Percentiles rank a stretch among this genome's conserved stretches.
phyloP scores from a whole-genome alignment of 35 echinoderm and acorn worm genomes.

The Amphiura filiformis region DNA sequence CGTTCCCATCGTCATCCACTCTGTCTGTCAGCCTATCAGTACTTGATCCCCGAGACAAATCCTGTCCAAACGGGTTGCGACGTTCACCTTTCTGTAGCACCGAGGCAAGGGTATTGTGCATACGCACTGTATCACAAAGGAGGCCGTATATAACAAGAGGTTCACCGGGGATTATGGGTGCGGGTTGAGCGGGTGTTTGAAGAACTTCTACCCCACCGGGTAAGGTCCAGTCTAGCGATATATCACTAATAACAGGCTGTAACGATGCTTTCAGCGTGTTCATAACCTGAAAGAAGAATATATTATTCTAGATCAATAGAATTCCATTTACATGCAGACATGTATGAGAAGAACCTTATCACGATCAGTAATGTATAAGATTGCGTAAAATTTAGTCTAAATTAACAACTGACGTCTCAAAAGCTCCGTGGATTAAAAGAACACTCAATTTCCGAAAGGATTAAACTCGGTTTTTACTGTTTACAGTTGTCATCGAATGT shows the following conservation, averaged over 20 bases:
- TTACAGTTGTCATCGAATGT: no score
- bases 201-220: slow-evolving; percentile 82
- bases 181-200: slow-evolving; percentile 57
- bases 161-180: slow-evolving; percentile 70
- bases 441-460: no score
- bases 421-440: no score
- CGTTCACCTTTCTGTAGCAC: slow-evolving; percentile 67
- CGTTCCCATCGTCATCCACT: slow-evolving; percentile 46
- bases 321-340: no score
- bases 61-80: slow-evolving; percentile 54
- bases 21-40: slow-evolving; percentile 18
- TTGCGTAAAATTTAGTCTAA: no score
- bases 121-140: slow-evolving; percentile 70
- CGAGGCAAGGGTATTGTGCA: slow-evolving; percentile 81
- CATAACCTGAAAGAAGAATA: slow-evolving; percentile 50
- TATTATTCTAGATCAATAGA: neutral
- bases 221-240: slow-evolving; percentile 73
- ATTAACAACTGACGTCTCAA: no score
- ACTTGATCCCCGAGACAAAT: slow-evolving; percentile 61
- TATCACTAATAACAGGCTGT: slow-evolving; percentile 90
- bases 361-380: no score
- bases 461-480: no score
- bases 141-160: slow-evolving; percentile 89
- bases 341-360: no score
- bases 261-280: slow-evolving; percentile 56